Evolutionary conservation across 1,140 invertebrate genomes (phyloP).

Genomic region (Platyscapa corneri): DNA sequence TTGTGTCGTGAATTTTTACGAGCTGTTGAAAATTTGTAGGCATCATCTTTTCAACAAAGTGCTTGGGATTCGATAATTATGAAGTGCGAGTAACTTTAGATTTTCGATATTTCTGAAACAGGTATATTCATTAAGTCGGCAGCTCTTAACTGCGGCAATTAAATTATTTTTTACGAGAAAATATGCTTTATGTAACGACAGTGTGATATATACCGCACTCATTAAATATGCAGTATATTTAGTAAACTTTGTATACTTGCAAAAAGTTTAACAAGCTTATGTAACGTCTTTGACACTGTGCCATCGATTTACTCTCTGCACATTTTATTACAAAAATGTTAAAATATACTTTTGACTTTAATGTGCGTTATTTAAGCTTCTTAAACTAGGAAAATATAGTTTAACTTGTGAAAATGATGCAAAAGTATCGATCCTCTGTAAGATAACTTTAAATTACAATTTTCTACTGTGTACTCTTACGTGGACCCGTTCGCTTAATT

Average conservation of each 20-base stretch:
- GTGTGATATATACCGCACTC: too few species aligned
- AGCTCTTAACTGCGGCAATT: neutral
- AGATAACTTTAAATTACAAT: too few species aligned
- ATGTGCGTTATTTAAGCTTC: neutral
- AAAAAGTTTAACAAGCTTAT: neutral
- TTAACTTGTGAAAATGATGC: neutral
- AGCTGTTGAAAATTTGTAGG: too few species aligned
- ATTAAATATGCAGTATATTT: neutral
- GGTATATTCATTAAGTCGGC: neutral
- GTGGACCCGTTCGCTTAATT: too few species aligned
- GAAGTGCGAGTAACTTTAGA: neutral
- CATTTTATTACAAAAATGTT: neutral
- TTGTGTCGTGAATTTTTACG: too few species aligned
- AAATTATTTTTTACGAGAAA: neutral
- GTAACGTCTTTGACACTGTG: neutral
- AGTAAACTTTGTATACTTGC: neutral
- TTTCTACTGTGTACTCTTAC: too few species aligned
- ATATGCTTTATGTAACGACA: neutral
- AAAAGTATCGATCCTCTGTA: too few species aligned
- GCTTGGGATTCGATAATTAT: neutral
- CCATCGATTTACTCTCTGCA: neutral
- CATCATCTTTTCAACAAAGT: neutral
- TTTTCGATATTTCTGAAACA: neutral
- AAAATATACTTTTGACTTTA: neutral
- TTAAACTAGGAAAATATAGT: neutral